Base-by-base conservation (phyloP, 2,113 vertebrate genomes). In the Connochaetes taurinus region DNA sequence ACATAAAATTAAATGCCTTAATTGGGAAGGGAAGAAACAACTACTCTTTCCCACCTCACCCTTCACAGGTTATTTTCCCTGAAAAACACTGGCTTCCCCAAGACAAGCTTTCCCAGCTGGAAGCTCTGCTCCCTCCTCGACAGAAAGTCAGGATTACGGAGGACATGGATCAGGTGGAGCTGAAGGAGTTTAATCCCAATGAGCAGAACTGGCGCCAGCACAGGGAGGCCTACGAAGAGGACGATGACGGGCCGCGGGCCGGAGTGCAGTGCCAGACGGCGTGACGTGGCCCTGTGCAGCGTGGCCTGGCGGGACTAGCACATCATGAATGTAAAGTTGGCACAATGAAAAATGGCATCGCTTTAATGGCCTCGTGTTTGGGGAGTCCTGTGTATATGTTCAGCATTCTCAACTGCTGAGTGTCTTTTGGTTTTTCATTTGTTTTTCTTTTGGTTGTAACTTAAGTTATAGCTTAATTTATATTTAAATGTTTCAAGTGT, bases 261-360 rank as follows among this genome's bases (percentile, higher is more conserved):
- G 99, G 99, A 1, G 99, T 99, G 92, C 99, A 99, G 13, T 99
- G 99, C 98, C 99, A 99, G 98, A 99, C 99, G 1, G 99, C 99
- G 11, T 99, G 98, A 99, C 36, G 23, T 10, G 74, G 91, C 88
- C 33, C 40, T 8, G 13, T 67, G 87, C 86, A 55, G 40, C 84
- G 6, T 15, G 50, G 94, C 94, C 98, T 53, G 0, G 71, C 90
- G 1, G 31, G 95, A 85, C 98, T 76, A 33, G 76, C 91, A 90
- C 97, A 45, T 15, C 50, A 55, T 17, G 87, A 95, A 90, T 98
- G 98, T 98, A 94, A 95, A 92, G 98, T 89, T 47, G 98, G 98
- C 98, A 98, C 97, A 98, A 98, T 98, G 98, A 98, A 98, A 74
- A 98, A 97, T 95, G 98, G 98, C 97, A 94, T 98, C 94, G 95